Conservation (phyloP, 2,113 vertebrate genomes). For the Tragelaphus imberbis region DNA sequence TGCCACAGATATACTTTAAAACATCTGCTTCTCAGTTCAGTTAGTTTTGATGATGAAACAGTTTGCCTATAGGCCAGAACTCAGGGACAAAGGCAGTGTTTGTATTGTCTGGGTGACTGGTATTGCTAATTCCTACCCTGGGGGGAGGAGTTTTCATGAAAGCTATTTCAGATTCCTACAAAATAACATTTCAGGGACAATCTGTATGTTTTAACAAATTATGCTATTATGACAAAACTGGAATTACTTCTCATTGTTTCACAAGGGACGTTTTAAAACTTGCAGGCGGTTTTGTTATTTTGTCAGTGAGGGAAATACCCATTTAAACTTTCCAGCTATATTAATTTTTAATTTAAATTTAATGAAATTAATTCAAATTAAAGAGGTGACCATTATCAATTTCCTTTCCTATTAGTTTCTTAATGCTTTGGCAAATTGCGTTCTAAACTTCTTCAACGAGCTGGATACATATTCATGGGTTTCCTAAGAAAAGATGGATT, state of each 20-base stretch:
- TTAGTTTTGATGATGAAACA: neutral
- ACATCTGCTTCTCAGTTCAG: neutral
- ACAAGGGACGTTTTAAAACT: constrained; percentile 50
- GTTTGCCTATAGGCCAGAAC: neutral
- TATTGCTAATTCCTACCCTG: neutral
- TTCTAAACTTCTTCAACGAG: constrained; percentile 71
- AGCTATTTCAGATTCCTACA: neutral
- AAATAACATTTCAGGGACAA: constrained; percentile 5
- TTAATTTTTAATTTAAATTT: constrained; percentile 75
- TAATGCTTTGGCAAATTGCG: constrained; percentile 76
- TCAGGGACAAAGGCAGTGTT: neutral
- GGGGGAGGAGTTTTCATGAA: neutral
- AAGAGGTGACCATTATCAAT: constrained; percentile 72
- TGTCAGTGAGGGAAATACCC: constrained; percentile 42
- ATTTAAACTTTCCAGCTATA: constrained; percentile 50
- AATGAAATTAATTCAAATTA: constrained; percentile 76
- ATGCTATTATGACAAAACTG: constrained; percentile 23
- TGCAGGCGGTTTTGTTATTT: constrained; percentile 51
- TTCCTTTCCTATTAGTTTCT: constrained; percentile 72
- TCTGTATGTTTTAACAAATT: constrained; percentile 56
- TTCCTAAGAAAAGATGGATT: constrained; percentile 73
- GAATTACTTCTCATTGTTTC: constrained; percentile 49
- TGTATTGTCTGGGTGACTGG: neutral
- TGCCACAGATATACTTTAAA: neutral
- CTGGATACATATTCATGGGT: constrained; percentile 81